Conservation (phyloP, 2,113 vertebrate genomes). For the Climacteris rufus region DNA sequence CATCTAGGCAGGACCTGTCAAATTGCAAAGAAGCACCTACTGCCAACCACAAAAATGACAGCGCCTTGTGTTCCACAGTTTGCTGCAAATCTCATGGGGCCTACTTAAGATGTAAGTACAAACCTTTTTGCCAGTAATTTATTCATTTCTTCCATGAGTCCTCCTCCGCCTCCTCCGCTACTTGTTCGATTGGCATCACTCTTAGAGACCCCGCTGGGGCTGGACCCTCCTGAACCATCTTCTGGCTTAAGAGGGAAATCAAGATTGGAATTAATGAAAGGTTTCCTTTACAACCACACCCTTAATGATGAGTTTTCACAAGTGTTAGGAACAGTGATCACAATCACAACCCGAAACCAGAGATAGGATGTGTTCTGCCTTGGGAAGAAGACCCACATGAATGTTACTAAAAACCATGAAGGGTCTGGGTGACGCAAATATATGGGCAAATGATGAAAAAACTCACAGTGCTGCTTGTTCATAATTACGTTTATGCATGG, state of each 20-base stretch:
- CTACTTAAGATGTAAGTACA: background rate
- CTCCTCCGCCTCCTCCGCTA: slow-evolving; percentile 84
- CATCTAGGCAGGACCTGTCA: background rate
- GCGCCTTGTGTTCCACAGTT: background rate
- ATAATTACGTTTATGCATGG: background rate
- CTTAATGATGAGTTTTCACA: background rate
- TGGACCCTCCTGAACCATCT: slow-evolving; percentile 86
- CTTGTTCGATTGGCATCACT: slow-evolving; percentile 93
- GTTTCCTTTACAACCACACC: background rate
- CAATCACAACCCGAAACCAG: background rate
- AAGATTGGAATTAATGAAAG: background rate
- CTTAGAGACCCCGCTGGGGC: slow-evolving; percentile 84
- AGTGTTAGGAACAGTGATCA: background rate
- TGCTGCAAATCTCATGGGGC: background rate
- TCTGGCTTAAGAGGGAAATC: slow-evolving; percentile 81
- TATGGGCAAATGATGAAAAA: background rate
- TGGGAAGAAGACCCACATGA: background rate
- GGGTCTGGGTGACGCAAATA: background rate
- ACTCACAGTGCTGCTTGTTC: background rate
- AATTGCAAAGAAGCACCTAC: background rate
- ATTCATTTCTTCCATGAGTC: slow-evolving; percentile 99
- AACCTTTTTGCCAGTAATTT: slow-evolving; percentile 97
- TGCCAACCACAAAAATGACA: background rate
- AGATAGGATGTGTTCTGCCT: background rate
- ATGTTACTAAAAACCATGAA: background rate